Percentiles rank a stretch among this genome's conserved stretches.
These are phyloP conservation scores for Odontomachus brunneus DNA, from an alignment of 1,140 invertebrate genomes.

Conservation along the genomic window DNA sequence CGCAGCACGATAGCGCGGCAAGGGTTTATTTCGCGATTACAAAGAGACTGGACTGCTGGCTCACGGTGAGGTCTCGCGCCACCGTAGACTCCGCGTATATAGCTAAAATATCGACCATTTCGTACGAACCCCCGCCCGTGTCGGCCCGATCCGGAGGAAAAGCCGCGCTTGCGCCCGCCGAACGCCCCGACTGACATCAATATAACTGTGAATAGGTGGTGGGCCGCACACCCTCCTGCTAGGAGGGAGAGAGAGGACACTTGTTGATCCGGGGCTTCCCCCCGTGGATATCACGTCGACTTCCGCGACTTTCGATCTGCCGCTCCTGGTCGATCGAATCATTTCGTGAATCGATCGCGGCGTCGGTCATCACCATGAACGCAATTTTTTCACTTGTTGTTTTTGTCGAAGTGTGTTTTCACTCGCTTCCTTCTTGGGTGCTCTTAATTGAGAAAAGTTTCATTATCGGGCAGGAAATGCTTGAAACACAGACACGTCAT, in stretches of 20 bases:
- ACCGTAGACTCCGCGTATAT: slow-evolving; percentile 78
- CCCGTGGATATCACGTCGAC: too few relatives aligned
- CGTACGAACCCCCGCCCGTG: slow-evolving; percentile 75
- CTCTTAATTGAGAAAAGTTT: not conserved
- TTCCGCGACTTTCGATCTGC: slow-evolving; percentile 33
- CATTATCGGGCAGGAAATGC: too few relatives aligned
- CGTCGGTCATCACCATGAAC: not conserved
- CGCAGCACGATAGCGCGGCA: slow-evolving; percentile 32
- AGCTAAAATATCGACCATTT: slow-evolving; percentile 84
- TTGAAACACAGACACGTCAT: too few relatives aligned
- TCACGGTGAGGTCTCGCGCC: slow-evolving; percentile 79
- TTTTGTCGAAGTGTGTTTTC: fast-evolving
- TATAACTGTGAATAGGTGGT: slow-evolving; percentile 66
- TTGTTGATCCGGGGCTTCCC: slow-evolving; percentile 71
- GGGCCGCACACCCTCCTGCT: not conserved
- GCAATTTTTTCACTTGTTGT: not conserved
- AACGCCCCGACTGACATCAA: slow-evolving; percentile 75
- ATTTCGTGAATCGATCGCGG: too few relatives aligned
- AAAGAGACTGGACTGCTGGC: slow-evolving; percentile 77
- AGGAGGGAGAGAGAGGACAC: slow-evolving; percentile 60
- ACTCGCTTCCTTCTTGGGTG: too few relatives aligned
- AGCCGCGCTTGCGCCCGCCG: slow-evolving; percentile 74
- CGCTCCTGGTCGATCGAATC: not conserved
- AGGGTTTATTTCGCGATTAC: slow-evolving; percentile 65
- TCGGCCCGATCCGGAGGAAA: slow-evolving; percentile 56